Conservation (phyloP, 2,113 vertebrate genomes). For the Ursus arctos region DNA sequence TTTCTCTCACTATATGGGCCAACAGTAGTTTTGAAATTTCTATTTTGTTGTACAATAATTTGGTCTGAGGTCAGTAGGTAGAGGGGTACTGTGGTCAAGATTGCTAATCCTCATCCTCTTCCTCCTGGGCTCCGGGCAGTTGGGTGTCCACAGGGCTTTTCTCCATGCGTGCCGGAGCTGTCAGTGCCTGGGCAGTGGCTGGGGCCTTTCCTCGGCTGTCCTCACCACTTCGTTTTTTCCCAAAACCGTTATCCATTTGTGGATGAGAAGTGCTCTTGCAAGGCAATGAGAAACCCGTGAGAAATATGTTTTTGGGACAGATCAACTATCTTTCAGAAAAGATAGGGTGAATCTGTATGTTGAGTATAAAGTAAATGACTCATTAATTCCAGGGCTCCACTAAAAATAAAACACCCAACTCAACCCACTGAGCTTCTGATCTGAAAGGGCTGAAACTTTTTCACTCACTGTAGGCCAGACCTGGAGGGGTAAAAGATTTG, state of each 20-base stretch:
- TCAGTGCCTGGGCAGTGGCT: background rate
- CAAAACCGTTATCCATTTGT: background rate
- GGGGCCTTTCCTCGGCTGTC: background rate
- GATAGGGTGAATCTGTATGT: background rate
- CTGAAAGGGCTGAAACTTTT: background rate
- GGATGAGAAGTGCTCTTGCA: background rate
- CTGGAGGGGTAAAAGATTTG: background rate
- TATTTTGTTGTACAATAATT: background rate
- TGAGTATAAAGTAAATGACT: background rate
- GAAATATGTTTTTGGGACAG: background rate
- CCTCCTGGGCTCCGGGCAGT: background rate
- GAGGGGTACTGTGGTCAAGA: background rate
- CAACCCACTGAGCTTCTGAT: background rate
- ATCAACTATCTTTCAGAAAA: conserved; percentile 21
- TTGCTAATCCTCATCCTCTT: background rate
- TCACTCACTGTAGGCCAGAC: background rate
- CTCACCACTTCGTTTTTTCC: background rate
- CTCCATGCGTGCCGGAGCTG: background rate
- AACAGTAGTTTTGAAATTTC: background rate
- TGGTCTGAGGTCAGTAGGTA: background rate
- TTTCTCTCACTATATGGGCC: background rate
- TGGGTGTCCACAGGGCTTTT: background rate
- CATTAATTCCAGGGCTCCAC: background rate
- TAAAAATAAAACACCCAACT: background rate
- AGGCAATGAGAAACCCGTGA: background rate